Base-by-base conservation (phyloP, 53 echinoderm and acorn worm genomes). In the Glandiceps talaboti region DNA sequence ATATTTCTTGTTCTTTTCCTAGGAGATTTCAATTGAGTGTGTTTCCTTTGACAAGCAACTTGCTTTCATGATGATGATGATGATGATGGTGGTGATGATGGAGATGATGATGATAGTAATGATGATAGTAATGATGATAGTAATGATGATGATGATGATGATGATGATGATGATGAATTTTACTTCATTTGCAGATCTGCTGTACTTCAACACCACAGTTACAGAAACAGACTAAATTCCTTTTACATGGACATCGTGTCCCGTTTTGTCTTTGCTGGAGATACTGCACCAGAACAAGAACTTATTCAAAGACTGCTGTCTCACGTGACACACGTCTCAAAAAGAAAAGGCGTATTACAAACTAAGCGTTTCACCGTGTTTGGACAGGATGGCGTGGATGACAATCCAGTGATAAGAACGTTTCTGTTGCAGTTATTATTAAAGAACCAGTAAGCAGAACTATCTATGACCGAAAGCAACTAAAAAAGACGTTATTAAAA, bases 211-310 rank as follows among this genome's bases (percentile, higher is more conserved):
- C 76, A 82, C 76, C 31, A 82, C 33, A 26, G 33, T 0, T 82
- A 75, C 33, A 32, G 82, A 27, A 32, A 76, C 25, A 45, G 82
- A 26, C 76, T 75, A 30, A 82, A 82, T 75, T 75, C 82, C 0
- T 82, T 76, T 29, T 82, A 75, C 76, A 82, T 76, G 82, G 82
- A 31, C 33, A 76, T 82, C 25, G 33, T 82, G 1, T 82, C 82
- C 1, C 82, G 76, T 32, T 33, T 82, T n/a, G 75, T 75, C 33
- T 82, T 82, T 76, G 82, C 82, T 1, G 82, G 33, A 25, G 82
- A 76, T 32, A 82, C 82, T 0, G 76, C 82, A 76, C 82, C 82
- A 31, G 33, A 33, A 29, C 26, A 28, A 31, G 82, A 82, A 30
- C 76, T 82, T 25, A 33, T 82, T 27, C 29, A 82, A 26, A 12